Conservation (phyloP, 2,888 invertebrate species). For the Acronicta psi region DNA sequence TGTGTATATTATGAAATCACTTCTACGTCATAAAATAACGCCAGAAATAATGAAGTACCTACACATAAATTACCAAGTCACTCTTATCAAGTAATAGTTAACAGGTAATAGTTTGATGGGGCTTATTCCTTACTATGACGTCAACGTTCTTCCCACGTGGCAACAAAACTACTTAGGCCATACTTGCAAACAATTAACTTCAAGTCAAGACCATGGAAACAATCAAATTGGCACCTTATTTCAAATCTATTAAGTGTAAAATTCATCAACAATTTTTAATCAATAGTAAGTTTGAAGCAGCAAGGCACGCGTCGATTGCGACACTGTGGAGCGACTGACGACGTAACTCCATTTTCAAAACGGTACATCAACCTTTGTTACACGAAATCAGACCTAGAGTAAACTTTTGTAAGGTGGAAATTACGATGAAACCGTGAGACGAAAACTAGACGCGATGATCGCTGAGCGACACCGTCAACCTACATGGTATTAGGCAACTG, state of each 20-base stretch:
- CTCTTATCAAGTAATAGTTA: conserved; percentile 29
- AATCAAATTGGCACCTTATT: conserved; percentile 52
- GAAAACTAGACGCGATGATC: conserved; percentile 71
- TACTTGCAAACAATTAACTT: conserved; percentile 59
- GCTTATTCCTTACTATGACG: conserved; percentile 69
- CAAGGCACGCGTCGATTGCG: conserved; percentile 83
- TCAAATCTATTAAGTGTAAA: conserved; percentile 57
- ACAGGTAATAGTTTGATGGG: conserved; percentile 52
- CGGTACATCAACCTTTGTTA: conserved; percentile 57
- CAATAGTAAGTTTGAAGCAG: conserved; percentile 58
- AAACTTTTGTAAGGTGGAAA: conserved; percentile 53
- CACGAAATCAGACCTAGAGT: conserved; percentile 50
- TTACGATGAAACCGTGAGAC: conserved; percentile 42
- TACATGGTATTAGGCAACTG: conserved; percentile 83
- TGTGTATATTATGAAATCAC: too few species aligned
- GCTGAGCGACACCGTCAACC: conserved; percentile 72
- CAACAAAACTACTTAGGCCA: conserved; percentile 49
- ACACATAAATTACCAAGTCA: conserved; percentile 24
- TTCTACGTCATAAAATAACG: too few species aligned
- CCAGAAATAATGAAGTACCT: too few species aligned
- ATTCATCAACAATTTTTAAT: conserved; percentile 46
- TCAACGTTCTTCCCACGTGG: conserved; percentile 75
- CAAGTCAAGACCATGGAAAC: conserved; percentile 28
- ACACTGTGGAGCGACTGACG: conserved; percentile 64
- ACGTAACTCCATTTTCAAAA: conserved; percentile 71